These are phyloP conservation scores for Rhizoglyphus robini DNA, from an alignment of 1,140 invertebrate genomes.

Conservation along the genomic window DNA sequence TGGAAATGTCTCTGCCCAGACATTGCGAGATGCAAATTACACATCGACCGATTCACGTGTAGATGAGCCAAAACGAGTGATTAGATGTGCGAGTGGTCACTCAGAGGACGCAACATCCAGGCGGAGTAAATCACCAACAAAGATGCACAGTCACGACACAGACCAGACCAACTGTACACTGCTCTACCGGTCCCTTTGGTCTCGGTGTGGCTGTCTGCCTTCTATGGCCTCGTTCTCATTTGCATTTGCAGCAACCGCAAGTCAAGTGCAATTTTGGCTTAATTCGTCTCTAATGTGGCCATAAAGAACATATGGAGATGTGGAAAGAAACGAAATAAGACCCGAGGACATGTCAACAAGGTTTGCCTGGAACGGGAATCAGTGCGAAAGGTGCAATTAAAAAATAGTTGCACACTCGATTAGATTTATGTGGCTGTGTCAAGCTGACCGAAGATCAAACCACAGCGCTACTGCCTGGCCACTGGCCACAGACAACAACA, in stretches of 20 bases:
- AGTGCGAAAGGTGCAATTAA: background rate
- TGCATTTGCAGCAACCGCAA: too few species aligned
- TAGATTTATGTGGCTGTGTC: slow-evolving; percentile 7
- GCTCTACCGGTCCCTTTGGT: background rate
- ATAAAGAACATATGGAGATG: too few species aligned
- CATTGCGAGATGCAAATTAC: background rate
- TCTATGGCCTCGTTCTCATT: background rate
- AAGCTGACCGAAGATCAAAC: too few species aligned
- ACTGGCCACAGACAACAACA: background rate
- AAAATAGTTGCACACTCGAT: slow-evolving; percentile 5
- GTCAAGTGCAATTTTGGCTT: too few species aligned
- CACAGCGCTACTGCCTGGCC: background rate
- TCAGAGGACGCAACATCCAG: background rate
- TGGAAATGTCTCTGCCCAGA: too few species aligned
- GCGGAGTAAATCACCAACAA: background rate
- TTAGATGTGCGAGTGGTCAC: background rate
- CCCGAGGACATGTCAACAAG: background rate
- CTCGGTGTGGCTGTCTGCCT: background rate
- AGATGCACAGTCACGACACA: slow-evolving; percentile 5
- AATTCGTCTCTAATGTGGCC: too few species aligned
- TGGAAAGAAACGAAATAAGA: background rate
- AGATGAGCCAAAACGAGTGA: background rate
- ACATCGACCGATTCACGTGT: too few species aligned
- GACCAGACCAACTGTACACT: too few species aligned
- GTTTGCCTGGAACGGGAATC: too few species aligned